phyloP scores from a whole-genome alignment of 1,140 invertebrate genomes.

The Metopolophium dirhodum region DNA sequence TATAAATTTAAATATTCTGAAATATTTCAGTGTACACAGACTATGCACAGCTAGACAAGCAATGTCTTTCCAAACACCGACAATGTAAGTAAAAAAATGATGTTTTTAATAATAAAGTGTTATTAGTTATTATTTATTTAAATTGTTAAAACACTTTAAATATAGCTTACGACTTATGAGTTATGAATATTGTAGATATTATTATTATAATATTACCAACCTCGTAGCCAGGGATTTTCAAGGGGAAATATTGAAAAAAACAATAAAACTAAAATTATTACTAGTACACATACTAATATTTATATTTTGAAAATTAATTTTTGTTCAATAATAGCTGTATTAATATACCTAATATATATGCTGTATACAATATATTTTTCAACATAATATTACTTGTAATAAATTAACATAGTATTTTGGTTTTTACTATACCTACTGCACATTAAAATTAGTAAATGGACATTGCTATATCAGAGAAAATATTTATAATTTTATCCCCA shows the following conservation, averaged over 20 bases:
- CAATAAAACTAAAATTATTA: background rate
- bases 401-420: background rate
- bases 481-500: background rate
- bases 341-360: too few species aligned
- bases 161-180: too few species aligned
- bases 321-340: background rate
- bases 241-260: background rate
- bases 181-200: background rate
- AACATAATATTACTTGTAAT: background rate
- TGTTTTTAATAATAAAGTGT: background rate
- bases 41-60: constrained; percentile 15
- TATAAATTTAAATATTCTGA: background rate
- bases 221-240: background rate
- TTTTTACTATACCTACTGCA: background rate
- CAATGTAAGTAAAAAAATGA: constrained; percentile 30
- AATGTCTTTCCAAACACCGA: constrained; percentile 6
- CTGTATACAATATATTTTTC: background rate
- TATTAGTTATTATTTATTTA: background rate
- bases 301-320: background rate
- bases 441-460: too few species aligned
- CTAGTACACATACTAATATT: background rate
- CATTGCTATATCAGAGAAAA: background rate
- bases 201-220: background rate
- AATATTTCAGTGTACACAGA: constrained; percentile 43
- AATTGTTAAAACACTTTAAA: background rate